Conservation (phyloP, 2,888 invertebrate genomes). For the Alloscopus bannaensis region DNA sequence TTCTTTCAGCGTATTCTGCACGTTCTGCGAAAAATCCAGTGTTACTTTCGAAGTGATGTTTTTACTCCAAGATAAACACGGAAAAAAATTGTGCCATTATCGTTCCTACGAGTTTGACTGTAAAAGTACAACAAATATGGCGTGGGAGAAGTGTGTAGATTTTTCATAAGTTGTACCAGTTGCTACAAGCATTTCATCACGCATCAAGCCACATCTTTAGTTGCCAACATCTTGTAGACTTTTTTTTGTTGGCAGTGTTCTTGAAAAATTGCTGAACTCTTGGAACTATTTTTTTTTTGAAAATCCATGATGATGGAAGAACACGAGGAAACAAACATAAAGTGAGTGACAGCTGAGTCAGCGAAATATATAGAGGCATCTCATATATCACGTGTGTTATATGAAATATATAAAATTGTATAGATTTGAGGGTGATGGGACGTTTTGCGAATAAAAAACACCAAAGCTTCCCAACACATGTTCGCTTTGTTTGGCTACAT, state of each 20-base stretch:
- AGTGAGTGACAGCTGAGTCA: conserved; percentile 69
- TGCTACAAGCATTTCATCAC: conserved; percentile 9
- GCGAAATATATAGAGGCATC: conserved; percentile 40
- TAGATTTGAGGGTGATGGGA: not conserved
- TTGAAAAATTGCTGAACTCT: conserved; percentile 59
- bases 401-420: not conserved
- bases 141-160: too few relatives aligned
- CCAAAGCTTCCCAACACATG: too few relatives aligned
- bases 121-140: too few relatives aligned
- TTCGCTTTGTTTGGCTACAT: too few relatives aligned
- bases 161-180: too few relatives aligned
- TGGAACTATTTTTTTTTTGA: too few relatives aligned
- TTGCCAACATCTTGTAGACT: not conserved
- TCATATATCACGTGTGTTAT: conserved; percentile 16
- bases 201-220: conserved; percentile 16
- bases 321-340: conserved; percentile 38
- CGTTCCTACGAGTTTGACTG: too few relatives aligned
- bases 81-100: too few relatives aligned
- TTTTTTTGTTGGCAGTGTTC: conserved; percentile 36
- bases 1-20: not conserved
- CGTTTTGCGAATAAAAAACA: too few relatives aligned
- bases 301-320: conserved; percentile 44
- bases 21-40: not conserved
- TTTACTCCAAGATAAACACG: too few relatives aligned
- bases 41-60: too few relatives aligned